These are phyloP conservation scores for Ophioninae sp. DNA, from an alignment of 2,888 invertebrate species.

Conservation along the genomic window DNA sequence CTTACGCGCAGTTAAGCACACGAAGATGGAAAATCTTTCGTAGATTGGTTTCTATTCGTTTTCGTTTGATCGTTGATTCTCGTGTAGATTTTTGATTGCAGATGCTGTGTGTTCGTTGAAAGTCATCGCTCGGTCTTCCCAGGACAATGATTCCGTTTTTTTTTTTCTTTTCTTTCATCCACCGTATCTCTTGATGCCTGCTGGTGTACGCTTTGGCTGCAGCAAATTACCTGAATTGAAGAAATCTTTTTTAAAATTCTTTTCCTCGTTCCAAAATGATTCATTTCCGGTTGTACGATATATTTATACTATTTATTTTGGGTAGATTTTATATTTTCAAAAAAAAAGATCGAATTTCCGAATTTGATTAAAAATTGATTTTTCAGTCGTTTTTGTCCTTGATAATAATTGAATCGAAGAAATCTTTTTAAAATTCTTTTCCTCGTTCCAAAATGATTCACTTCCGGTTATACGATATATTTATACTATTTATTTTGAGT, in stretches of 20 bases:
- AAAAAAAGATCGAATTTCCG: neutral
- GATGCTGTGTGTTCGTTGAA: neutral
- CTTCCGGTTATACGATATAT: neutral
- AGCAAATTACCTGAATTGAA: conserved; percentile 76
- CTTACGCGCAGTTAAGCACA: conserved; percentile 44
- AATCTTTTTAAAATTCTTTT: conserved; percentile 2
- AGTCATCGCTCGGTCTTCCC: conserved; percentile 52
- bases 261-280: neutral
- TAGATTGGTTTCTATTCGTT: conserved; percentile 35
- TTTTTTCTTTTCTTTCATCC: conserved; percentile 22
- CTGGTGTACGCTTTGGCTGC: conserved; percentile 79
- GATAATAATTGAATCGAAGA: conserved; percentile 63
- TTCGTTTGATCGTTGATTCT: conserved; percentile 13
- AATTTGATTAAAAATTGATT: neutral
- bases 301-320: too few relatives aligned
- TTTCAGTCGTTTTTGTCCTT: conserved; percentile 43
- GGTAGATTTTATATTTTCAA: too few relatives aligned
- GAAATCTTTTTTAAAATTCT: conserved; percentile 9
- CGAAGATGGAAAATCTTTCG: conserved; percentile 27
- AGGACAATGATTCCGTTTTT: conserved; percentile 63
- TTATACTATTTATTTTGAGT: too few relatives aligned
- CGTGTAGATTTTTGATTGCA: neutral
- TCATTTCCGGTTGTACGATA: neutral
- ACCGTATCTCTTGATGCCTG: conserved; percentile 69
- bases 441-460: neutral